These are phyloP conservation scores for Fukomys damarensis DNA, from an alignment of 2,113 vertebrate species.

Conservation along the genomic window DNA sequence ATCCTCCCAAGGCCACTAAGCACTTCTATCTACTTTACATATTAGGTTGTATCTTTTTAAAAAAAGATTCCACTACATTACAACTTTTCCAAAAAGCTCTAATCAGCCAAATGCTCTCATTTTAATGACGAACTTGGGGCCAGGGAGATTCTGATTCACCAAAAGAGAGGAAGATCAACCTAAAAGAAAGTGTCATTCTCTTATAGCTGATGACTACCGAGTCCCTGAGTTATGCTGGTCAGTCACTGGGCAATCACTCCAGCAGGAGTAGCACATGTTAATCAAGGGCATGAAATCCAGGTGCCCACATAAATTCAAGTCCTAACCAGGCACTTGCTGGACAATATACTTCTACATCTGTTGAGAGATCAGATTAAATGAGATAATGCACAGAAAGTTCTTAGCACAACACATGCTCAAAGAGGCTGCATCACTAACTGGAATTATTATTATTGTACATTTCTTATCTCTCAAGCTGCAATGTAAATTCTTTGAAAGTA, in stretches of 20 bases:
- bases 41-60: neutral
- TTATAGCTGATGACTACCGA: neutral
- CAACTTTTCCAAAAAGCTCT: slow-evolving; percentile 42
- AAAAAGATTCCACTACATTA: neutral
- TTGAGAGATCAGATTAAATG: neutral
- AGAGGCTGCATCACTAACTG: neutral
- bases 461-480: neutral
- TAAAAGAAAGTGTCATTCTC: neutral
- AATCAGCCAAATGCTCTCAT: neutral
- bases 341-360: neutral
- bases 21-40: neutral
- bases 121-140: neutral
- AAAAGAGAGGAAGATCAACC: neutral
- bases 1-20: neutral
- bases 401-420: neutral
- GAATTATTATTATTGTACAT: neutral
- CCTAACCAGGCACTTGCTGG: neutral
- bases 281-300: neutral
- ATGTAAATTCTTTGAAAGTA: neutral
- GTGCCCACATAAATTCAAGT: neutral
- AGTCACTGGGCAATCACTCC: neutral
- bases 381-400: neutral
- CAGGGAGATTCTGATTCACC: neutral
- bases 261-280: neutral
- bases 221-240: neutral